These are phyloP conservation scores for Etheostoma perlongum DNA, from an alignment of 2,797 vertebrate genomes.

Conservation along the genomic window DNA sequence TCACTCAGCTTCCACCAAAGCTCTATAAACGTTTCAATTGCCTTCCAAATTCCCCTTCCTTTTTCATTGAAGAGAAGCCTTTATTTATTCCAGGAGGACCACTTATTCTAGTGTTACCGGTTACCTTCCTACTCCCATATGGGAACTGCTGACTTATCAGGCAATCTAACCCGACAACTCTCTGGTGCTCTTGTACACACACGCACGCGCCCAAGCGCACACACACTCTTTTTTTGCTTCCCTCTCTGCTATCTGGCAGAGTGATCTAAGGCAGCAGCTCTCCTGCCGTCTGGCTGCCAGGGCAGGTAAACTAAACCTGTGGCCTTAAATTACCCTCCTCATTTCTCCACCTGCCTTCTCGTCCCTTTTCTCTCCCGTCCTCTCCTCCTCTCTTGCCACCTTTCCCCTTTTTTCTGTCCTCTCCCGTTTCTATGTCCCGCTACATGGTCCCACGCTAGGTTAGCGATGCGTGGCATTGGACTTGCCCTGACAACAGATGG, in stretches of 20 bases:
- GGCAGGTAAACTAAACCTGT: constrained; percentile 82
- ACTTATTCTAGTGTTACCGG: constrained; percentile 85
- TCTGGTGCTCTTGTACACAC: constrained; percentile 53
- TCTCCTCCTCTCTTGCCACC: not conserved
- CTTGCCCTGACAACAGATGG: constrained; percentile 39
- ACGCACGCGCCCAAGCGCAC: not conserved
- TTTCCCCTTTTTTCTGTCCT: constrained; percentile 30
- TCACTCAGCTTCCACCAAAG: constrained; percentile 28
- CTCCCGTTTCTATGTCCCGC: constrained; percentile 34
- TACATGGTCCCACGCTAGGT: constrained; percentile 48
- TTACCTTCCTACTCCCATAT: constrained; percentile 82
- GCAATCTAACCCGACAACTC: constrained; percentile 84
- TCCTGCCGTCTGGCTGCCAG: constrained; percentile 76
- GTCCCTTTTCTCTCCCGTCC: constrained; percentile 17
- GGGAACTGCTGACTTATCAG: constrained; percentile 80
- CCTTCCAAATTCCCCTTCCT: constrained; percentile 53
- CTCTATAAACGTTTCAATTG: constrained; percentile 59
- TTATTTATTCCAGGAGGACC: constrained; percentile 81
- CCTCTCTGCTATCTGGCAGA: constrained; percentile 64
- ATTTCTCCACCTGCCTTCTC: constrained; percentile 51
- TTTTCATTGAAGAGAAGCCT: constrained; percentile 66
- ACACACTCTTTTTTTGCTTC: not conserved
- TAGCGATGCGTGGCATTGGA: constrained; percentile 52
- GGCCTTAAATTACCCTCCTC: constrained; percentile 82
- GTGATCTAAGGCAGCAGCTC: constrained; percentile 78